Base-by-base conservation (phyloP, 2,797 vertebrate species). In the Ctenochaetus hawaiiensis region DNA sequence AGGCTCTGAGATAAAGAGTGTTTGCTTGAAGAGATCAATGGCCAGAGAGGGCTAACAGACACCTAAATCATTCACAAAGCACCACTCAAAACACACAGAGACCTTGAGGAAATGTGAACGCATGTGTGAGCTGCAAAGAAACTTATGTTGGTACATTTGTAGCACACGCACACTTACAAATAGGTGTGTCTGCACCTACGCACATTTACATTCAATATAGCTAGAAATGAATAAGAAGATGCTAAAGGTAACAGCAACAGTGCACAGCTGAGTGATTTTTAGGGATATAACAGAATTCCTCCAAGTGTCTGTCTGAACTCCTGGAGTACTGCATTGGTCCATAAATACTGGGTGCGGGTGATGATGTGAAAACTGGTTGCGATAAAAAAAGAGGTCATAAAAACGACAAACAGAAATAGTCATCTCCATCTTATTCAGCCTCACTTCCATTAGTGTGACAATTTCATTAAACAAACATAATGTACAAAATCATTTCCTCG, bases 1-100 rank as follows among this genome's bases (percentile, higher is more conserved):
- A 93, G 26, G 89, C 91, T 92, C 91, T 93, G 94, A 96, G 96
- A 96, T 96, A 95, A 96, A 93, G 90, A 92, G 89, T 89, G 93
- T 94, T 95, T 94, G 90, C 91, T 95, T 85, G 80, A 90, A 93
- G 92, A 87, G 81, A 94, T 93, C 92, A 94, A 94, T 94, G 93
- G 53, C 83, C 82, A 48, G 71, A 80, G 75, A 80, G 43, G 66
- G 61, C 43, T 78, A n/a, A 71, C 54, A 80, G 77, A 81, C 69
- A 41, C 53, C 75, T 89, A 74, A 91, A 93, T 93, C 85, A 92
- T 93, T 92, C 80, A 92, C 49, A 80, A 72, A 70, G 22, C 54
- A 57, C 47, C 56, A 37, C 53, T 87, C 39, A 65, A 81, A 85
- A 80, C 54, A 44, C 66, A 68, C 10, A 17, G 48, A 77, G 71